Base-by-base conservation (phyloP, 2,797 vertebrate genomes). In the Ambastaia sidthimunki region DNA sequence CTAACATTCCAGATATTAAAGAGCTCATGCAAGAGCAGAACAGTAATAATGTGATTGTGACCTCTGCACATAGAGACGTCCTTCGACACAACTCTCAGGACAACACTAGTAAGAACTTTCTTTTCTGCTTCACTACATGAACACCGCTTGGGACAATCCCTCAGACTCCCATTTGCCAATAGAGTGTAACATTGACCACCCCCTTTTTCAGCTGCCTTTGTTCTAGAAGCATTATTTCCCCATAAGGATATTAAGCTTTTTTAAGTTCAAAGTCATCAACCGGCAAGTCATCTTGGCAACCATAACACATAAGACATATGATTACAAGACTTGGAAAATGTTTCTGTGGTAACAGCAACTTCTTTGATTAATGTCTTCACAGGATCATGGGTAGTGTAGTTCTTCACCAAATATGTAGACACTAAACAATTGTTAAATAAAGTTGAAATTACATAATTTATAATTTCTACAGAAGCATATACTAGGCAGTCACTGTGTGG, bases 11-110 rank as follows among this genome's bases (percentile, higher is more conserved):
- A 96, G 95, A 96, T 89, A 93, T 97, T 86, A 96, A 92, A 90
- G 95, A 95, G 68, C 88, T 96, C 55, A 92, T 96, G 80, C 90
- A 89, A 21, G 95, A 94, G 66, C 96, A 94, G 76, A 94, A 94
- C 83, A 94, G 93, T 90, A 95, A 94, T 89, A 95, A 95, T 34
- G 85, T 95, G 86, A 96, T 96, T 2, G 90, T 96, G 82, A 95
- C n/a, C n/a, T n/a, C n/a, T n/a, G n/a, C 95, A 4, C 93, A 95
- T 23, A 92, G 95, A 18, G 94, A 95, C 59, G 91, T 95, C 88
- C 89, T 97, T 18, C 93, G 93, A 71, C 90, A 93, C 69, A 91
- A 89, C 88, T 95, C 92, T 28, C 94, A 94, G 71, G 95, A 96
- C 80, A 87, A 89, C 25, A 87, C 93, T 74, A 90, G 96, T 97